A percentile compares a stretch with the other conserved stretches of the same genome.
phyloP scores from a whole-genome alignment of 2,888 invertebrate species.

The Conops quadrifasciatus region DNA sequence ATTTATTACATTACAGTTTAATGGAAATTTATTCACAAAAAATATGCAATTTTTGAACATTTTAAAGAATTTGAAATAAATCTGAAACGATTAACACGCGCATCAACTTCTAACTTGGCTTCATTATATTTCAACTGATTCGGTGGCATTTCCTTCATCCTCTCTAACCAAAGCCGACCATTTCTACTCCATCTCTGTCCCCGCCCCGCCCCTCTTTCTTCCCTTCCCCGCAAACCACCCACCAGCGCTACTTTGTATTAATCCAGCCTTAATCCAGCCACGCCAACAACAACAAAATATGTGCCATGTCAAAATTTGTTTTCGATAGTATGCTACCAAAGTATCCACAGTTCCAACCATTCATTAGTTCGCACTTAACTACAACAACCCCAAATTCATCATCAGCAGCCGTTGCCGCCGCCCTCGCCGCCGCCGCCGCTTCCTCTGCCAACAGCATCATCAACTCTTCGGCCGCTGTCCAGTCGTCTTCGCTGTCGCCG shows the following conservation, averaged over 20 bases:
- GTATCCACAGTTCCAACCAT: slow-evolving; percentile 79
- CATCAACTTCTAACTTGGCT: too few relatives aligned
- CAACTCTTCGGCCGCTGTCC: slow-evolving; percentile 60
- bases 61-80: too few relatives aligned
- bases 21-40: too few relatives aligned
- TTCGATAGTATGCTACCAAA: slow-evolving; percentile 98
- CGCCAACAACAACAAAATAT: slow-evolving; percentile 57
- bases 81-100: too few relatives aligned
- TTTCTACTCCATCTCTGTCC: neutral
- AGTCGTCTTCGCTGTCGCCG: slow-evolving; percentile 55
- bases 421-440: slow-evolving; percentile 62
- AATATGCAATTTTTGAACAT: too few relatives aligned
- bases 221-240: neutral
- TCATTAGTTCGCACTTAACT: slow-evolving; percentile 66
- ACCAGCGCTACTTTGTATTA: slow-evolving; percentile 7
- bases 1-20: neutral
- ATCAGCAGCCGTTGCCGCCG: slow-evolving; percentile 77
- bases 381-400: slow-evolving; percentile 69
- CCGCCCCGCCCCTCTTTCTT: neutral
- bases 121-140: too few relatives aligned
- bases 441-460: slow-evolving; percentile 51
- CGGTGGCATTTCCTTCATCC: too few relatives aligned
- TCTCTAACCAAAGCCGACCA: too few relatives aligned
- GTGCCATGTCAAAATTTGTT: slow-evolving; percentile 96
- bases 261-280: slow-evolving; percentile 15